A percentile compares a stretch with the other conserved stretches of the same genome.
phyloP scores from a whole-genome alignment of 2,888 invertebrate genomes.

The Hypomecis atomaria region DNA sequence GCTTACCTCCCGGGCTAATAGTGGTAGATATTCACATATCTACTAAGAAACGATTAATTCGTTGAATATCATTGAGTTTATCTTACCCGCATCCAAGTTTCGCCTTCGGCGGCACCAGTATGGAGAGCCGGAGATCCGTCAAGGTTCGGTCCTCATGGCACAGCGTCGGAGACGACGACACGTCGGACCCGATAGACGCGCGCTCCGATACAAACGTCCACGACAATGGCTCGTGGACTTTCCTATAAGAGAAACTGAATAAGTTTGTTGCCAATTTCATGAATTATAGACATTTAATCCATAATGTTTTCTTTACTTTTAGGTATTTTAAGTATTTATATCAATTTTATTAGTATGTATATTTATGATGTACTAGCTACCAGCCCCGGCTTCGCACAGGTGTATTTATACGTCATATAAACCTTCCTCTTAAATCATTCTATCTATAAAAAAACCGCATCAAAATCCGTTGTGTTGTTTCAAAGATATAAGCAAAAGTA shows the following conservation, averaged over 20 bases:
- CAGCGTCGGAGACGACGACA: constrained; percentile 76
- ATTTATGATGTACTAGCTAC: too few species aligned
- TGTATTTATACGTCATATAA: too few species aligned
- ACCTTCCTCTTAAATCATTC: too few species aligned
- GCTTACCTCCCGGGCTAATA: too few species aligned
- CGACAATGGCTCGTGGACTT: constrained; percentile 90
- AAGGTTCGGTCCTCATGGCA: constrained; percentile 80
- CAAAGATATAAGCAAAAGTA: too few species aligned
- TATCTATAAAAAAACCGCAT: too few species aligned
- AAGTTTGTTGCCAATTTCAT: not conserved
- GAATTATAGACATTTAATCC: not conserved
- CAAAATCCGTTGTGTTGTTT: too few species aligned
- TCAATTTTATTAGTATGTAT: too few species aligned
- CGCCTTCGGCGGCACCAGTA: constrained; percentile 92
- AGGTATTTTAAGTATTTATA: too few species aligned
- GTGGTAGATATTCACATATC: too few species aligned
- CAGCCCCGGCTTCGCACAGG: too few species aligned
- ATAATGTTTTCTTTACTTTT: too few species aligned
- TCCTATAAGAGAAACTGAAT: constrained; percentile 73
- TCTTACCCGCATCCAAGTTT: constrained; percentile 93
- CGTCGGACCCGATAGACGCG: constrained; percentile 83
- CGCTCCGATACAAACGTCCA: constrained; percentile 91
- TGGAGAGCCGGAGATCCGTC: constrained; percentile 88
- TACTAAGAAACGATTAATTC: not conserved
- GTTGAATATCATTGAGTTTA: not conserved